Conservation (phyloP, 2,888 invertebrate genomes). For the Augiades crinisus region DNA sequence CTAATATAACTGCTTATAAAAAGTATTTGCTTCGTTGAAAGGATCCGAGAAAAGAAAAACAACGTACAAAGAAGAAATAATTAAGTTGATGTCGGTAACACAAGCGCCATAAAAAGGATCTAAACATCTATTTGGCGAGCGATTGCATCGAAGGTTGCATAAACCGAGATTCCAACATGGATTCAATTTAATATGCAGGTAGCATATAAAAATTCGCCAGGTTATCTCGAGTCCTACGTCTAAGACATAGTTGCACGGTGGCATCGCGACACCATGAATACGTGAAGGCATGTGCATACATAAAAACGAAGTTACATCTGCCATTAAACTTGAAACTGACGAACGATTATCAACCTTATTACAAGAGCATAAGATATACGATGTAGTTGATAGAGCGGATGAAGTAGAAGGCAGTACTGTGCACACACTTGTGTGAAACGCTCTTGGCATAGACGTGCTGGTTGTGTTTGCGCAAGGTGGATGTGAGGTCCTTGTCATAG, state of each 20-base stretch:
- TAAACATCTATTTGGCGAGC: constrained; percentile 23
- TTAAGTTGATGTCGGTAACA: constrained; percentile 7
- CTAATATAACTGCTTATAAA: no score
- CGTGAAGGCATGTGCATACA: constrained; percentile 43
- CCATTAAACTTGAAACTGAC: background rate
- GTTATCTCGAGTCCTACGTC: constrained; percentile 46
- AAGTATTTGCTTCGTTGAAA: no score
- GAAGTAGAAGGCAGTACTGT: constrained; percentile 20
- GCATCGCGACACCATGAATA: constrained; percentile 48
- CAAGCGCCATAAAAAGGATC: constrained; percentile 19
- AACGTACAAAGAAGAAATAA: background rate
- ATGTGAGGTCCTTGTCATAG: constrained; percentile 44
- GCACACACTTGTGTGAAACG: constrained; percentile 37
- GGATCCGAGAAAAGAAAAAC: no score
- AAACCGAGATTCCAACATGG: constrained; percentile 42
- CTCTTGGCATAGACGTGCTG: constrained; percentile 26
- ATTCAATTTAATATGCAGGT: constrained; percentile 38
- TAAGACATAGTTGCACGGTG: constrained; percentile 48
- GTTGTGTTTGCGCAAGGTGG: constrained; percentile 22
- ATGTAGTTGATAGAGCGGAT: background rate
- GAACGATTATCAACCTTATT: constrained; percentile 14
- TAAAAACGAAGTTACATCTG: constrained; percentile 19
- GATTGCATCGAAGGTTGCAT: constrained; percentile 38
- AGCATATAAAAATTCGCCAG: constrained; percentile 52
- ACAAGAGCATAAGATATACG: constrained; percentile 6